Percentiles rank a stretch among this genome's conserved stretches.
Evolutionary conservation across 2,113 vertebrate genomes (phyloP).

Genomic region (Lycaon pictus): DNA sequence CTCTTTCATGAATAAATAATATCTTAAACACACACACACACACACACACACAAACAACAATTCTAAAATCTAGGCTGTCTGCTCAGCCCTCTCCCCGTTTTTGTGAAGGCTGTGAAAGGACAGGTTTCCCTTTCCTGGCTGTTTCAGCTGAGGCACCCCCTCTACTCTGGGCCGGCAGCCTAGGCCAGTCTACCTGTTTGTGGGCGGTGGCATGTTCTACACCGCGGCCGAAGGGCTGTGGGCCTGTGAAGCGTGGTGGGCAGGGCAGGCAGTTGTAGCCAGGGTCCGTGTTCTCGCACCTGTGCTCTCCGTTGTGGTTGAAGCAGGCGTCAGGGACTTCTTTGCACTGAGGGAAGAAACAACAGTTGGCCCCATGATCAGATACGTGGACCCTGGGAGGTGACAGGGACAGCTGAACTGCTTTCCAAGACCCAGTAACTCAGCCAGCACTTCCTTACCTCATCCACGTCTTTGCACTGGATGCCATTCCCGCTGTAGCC

Average conservation of each 20-base stretch:
- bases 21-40: too few species aligned
- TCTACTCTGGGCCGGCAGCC: background rate
- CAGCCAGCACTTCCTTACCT: constrained; percentile 87
- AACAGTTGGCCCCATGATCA: background rate
- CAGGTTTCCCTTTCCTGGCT: too few species aligned
- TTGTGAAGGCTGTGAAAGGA: background rate
- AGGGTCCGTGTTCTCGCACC: constrained; percentile 96
- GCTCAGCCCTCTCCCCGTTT: background rate
- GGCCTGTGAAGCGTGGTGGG: constrained; percentile 94
- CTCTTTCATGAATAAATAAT: too few species aligned
- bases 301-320: constrained; percentile 92
- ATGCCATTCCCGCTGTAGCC: constrained; percentile 96
- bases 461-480: constrained; percentile 94
- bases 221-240: constrained; percentile 95
- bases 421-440: too few species aligned
- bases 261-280: constrained; percentile 98
- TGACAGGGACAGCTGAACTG: rapidly evolving
- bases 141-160: background rate
- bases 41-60: too few species aligned
- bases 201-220: constrained; percentile 93
- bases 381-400: background rate
- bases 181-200: constrained; percentile 92
- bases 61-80: background rate
- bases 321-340: constrained; percentile 96
- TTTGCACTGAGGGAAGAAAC: constrained; percentile 89